These are phyloP conservation scores for Furcifer pardalis DNA, from an alignment of 2,797 vertebrate genomes.

Conservation along the genomic window DNA sequence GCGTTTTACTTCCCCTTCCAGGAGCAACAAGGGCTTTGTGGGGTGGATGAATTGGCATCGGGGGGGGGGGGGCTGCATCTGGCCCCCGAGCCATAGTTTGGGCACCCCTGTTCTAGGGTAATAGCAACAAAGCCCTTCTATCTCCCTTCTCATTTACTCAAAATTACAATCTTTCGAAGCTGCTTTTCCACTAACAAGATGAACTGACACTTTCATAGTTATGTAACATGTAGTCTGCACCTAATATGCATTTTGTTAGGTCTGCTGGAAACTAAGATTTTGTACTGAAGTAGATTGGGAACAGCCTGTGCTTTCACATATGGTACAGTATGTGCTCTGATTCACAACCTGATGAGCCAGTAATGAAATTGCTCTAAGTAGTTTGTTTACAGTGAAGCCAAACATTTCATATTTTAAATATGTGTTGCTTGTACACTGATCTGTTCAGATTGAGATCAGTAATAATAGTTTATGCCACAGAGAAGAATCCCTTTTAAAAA, in stretches of 20 bases:
- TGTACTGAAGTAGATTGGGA: slow-evolving; percentile 18
- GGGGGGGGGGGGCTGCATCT: no score
- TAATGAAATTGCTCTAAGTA: slow-evolving; percentile 23
- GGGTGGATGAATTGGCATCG: no score
- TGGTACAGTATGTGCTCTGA: not conserved
- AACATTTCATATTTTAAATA: slow-evolving; percentile 23
- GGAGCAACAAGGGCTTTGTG: no score
- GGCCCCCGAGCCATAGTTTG: no score
- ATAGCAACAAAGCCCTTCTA: no score
- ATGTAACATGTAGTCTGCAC: not conserved
- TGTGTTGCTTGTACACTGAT: slow-evolving; percentile 20
- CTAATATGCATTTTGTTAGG: slow-evolving; percentile 38
- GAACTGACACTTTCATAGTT: not conserved
- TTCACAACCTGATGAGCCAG: slow-evolving; percentile 20
- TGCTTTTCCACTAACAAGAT: slow-evolving; percentile 6
- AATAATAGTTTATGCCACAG: slow-evolving; percentile 11
- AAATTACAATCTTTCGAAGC: not conserved
- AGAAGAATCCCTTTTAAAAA: slow-evolving; percentile 14
- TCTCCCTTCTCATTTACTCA: not conserved
- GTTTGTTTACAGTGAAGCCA: slow-evolving; percentile 10
- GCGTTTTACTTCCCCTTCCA: no score
- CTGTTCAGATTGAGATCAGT: not conserved
- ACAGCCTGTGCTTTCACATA: slow-evolving; percentile 18
- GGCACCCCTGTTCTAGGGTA: no score
- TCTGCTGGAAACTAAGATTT: slow-evolving; percentile 12